A percentile compares a stretch with the other conserved stretches of the same genome.
phyloP scores from a whole-genome alignment of 2,888 invertebrate species.

The Slavum lentiscoides region DNA sequence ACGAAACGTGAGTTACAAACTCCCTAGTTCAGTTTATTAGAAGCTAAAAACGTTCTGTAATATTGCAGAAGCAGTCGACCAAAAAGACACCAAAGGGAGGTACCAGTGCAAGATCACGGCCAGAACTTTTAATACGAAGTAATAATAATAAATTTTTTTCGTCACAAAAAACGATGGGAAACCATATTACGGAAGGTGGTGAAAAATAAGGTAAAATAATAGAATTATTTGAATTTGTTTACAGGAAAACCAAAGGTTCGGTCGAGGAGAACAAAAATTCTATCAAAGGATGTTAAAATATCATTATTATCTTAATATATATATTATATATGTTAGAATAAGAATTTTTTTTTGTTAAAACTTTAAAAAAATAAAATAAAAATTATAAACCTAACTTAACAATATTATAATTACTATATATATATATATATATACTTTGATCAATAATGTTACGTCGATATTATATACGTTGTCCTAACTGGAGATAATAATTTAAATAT shows the following conservation, averaged over 20 bases:
- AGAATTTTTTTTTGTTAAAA: conserved; percentile 25
- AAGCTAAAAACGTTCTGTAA: neutral
- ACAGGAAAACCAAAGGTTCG: conserved; percentile 29
- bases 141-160: conserved; percentile 17
- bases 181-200: neutral
- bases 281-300: conserved; percentile 45
- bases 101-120: conserved; percentile 44
- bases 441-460: conserved; percentile 21
- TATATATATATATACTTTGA: conserved; percentile 14
- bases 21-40: too few relatives aligned
- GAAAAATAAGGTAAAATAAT: neutral
- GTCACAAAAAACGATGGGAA: neutral
- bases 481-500: conserved; percentile 39
- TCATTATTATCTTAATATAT: conserved; percentile 14
- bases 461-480: conserved; percentile 33
- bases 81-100: conserved; percentile 27
- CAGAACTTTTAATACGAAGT: conserved; percentile 37
- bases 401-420: conserved; percentile 22
- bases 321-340: neutral
- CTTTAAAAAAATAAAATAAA: conserved; percentile 37
- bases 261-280: conserved; percentile 32
- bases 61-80: conserved; percentile 33
- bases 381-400: conserved; percentile 44
- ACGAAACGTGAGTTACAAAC: conserved; percentile 30
- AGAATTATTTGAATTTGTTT: neutral